Conservation (phyloP, 2,888 invertebrate genomes). For the Lepidochrysops patricia region DNA sequence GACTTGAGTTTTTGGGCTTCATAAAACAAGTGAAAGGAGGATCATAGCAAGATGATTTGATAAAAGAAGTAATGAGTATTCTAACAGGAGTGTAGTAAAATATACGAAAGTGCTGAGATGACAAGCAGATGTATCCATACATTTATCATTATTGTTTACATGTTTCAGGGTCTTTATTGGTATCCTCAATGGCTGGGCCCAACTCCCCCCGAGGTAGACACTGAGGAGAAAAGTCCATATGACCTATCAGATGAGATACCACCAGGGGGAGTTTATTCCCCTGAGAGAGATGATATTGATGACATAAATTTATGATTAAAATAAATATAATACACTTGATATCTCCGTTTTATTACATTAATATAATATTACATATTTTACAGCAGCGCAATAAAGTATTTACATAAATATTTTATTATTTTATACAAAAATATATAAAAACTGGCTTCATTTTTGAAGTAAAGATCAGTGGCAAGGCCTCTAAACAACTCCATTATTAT, state of each 20-base stretch:
- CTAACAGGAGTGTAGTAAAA: too few relatives aligned
- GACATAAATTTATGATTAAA: conserved; percentile 17
- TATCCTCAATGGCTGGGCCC: conserved; percentile 69
- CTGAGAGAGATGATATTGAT: conserved; percentile 42
- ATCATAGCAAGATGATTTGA: too few relatives aligned
- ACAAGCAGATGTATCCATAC: too few relatives aligned
- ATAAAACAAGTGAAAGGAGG: too few relatives aligned
- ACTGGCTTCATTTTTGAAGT: too few relatives aligned
- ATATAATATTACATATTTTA: neutral
- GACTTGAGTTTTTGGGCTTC: too few relatives aligned
- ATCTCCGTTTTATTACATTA: neutral
- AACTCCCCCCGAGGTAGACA: conserved; percentile 30
- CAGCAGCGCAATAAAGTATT: conserved; percentile 2
- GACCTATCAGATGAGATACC: conserved; percentile 27
- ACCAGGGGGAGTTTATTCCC: conserved; percentile 36
- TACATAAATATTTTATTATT: neutral
- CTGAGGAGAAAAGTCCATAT: conserved; percentile 32
- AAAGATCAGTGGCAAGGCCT: too few relatives aligned
- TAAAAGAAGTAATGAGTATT: too few relatives aligned
- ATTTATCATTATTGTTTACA: neutral
- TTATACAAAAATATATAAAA: neutral
- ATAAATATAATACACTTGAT: conserved; percentile 24
- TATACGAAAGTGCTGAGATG: too few relatives aligned
- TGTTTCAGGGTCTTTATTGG: conserved; percentile 58
- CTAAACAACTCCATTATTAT: too few relatives aligned